phyloP scores from a whole-genome alignment of 1,140 invertebrate genomes.

The Drosophila fuyamai region DNA sequence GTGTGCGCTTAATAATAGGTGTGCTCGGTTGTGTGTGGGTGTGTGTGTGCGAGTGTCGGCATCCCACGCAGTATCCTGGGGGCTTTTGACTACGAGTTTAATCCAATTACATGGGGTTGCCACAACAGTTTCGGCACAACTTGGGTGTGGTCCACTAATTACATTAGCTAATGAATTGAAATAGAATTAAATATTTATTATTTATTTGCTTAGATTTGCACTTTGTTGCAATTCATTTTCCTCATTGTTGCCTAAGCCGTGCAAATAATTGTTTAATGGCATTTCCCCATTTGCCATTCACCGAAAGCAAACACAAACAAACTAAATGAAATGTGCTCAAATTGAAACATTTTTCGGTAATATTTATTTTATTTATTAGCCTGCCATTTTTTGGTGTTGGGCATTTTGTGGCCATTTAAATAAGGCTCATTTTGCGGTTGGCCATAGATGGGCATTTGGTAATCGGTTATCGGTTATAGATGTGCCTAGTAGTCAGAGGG shows the following conservation, averaged over 20 bases:
- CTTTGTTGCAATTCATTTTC: constrained; percentile 52
- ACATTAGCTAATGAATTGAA: constrained; percentile 78
- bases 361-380: constrained; percentile 49
- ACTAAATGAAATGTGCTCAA: constrained; percentile 42
- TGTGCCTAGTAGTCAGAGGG: not conserved
- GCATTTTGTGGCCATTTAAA: constrained; percentile 63
- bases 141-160: constrained; percentile 60
- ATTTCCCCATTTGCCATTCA: constrained; percentile 29
- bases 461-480: constrained; percentile 27
- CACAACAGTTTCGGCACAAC: constrained; percentile 18
- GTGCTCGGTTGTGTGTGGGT: constrained; percentile 1
- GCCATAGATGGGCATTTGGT: constrained; percentile 39
- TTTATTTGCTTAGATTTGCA: constrained; percentile 59
- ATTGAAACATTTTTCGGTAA: constrained; percentile 50
- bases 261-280: constrained; percentile 63
- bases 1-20: constrained; percentile 29
- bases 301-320: constrained; percentile 9
- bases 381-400: constrained; percentile 28
- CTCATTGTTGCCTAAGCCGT: constrained; percentile 26
- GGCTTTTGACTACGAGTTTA: constrained; percentile 39
- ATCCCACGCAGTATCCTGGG: constrained; percentile 13
- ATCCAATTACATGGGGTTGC: constrained; percentile 62
- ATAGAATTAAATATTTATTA: constrained; percentile 69
- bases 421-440: constrained; percentile 61
- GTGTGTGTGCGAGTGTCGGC: not conserved